Base-by-base conservation (phyloP, 2,797 vertebrate species). In the Lepilemur ruficaudatus region DNA sequence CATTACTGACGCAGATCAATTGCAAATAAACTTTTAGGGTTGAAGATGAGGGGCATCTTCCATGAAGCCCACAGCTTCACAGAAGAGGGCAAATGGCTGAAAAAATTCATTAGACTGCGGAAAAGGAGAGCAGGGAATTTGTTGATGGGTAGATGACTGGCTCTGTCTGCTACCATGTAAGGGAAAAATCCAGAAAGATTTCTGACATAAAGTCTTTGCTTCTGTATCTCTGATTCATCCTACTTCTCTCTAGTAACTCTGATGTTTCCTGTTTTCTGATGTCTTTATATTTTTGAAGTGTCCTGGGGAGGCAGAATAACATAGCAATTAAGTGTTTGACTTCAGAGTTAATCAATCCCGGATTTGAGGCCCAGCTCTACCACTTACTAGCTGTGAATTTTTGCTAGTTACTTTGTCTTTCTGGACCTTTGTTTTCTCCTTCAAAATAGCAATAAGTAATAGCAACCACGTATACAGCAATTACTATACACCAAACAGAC, bases 361-460 rank as follows among this genome's bases (percentile, higher is more conserved):
- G 12, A 55, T 72, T 52, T 43, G 30, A 91, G 59, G 4, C 11
- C 61, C 43, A 50, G 20, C 5, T 78, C 38, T 38, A 32, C 38
- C 7, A 79, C 41, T 46, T 70, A 63, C 22, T 73, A 85, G 52
- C 50, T 70, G 63, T 86, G 76, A 57, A 73, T 0, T 73, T 92
- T 55, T 79, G 30, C 25, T 72, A 59, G 6, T 57, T 63, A 70
- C 9, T 75, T 81, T 55, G 14, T 73, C 22, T 82, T 35, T 88
- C 73, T 52, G 35, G 46, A 95, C 4, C n/a, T 93, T 88, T 91
- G 25, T 65, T 96, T 94, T 82, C 46, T 95, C 38, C 69, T 32
- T 57, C 52, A 50, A 92, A 91, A 83, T 75, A 83, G 23, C 38
- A 90, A 76, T 70, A 76, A 87, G 63, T 94, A 52, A 52, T 52